A percentile compares a stretch with the other conserved stretches of the same genome.
phyloP scores from a whole-genome alignment of 1,140 invertebrate species.

The Aporrectodea caliginosa region DNA sequence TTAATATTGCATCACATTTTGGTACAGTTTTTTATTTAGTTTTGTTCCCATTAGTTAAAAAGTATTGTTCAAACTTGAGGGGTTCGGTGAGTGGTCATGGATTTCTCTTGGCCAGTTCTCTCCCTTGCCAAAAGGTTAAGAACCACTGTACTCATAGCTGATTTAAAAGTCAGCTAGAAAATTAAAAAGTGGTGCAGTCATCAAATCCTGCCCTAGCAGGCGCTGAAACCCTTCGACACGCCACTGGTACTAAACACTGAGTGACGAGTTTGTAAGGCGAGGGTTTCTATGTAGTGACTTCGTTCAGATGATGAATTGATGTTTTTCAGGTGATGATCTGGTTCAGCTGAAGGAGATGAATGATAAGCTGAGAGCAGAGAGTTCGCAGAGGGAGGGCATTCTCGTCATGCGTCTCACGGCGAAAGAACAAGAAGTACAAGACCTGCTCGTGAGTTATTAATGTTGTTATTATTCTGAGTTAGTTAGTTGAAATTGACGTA shows the following conservation, averaged over 20 bases:
- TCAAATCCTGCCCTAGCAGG: too few species aligned
- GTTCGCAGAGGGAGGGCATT: slow-evolving; percentile 82
- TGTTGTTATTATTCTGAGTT: neutral
- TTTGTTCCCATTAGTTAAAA: too few species aligned
- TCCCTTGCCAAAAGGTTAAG: too few species aligned
- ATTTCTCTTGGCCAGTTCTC: too few species aligned
- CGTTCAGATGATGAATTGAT: neutral
- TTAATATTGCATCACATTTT: too few species aligned
- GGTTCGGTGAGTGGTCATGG: too few species aligned
- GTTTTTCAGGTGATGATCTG: neutral
- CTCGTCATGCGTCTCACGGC: slow-evolving; percentile 82
- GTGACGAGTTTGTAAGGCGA: neutral
- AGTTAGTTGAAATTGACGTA: too few species aligned
- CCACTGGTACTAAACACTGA: neutral
- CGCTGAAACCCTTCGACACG: too few species aligned
- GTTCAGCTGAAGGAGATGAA: neutral
- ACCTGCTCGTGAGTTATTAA: slow-evolving; percentile 74
- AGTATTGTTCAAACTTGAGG: too few species aligned
- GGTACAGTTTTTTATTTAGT: too few species aligned
- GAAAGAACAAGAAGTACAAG: slow-evolving; percentile 94
- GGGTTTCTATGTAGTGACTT: neutral
- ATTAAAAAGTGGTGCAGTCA: neutral
- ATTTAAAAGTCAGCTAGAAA: neutral
- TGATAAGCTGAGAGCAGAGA: slow-evolving; percentile 70
- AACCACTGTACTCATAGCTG: neutral